A percentile compares a stretch with the other conserved stretches of the same genome.
phyloP scores from a whole-genome alignment of 1,140 invertebrate species.

The Stenopsyche tienmushanensis region DNA sequence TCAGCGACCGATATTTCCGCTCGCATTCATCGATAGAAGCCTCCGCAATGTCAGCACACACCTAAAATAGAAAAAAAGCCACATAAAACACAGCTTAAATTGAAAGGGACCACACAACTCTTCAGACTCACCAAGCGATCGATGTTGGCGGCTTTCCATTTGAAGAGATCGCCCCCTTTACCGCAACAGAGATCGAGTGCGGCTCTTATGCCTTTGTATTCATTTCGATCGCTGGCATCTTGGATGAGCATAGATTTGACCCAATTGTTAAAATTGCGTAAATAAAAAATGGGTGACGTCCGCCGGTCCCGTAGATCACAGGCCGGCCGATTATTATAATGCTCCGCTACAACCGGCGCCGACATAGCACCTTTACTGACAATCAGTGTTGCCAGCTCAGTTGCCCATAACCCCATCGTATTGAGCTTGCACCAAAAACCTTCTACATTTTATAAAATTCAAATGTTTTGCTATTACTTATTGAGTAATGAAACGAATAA shows the following conservation, averaged over 20 bases:
- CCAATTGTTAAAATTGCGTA: constrained; percentile 99
- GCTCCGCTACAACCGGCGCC: constrained; percentile 70
- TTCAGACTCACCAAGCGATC: too few relatives aligned
- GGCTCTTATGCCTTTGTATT: constrained; percentile 58
- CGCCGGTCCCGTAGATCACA: constrained; percentile 75
- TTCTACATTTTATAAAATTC: too few relatives aligned
- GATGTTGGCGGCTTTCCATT: too few relatives aligned
- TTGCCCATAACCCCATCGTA: too few relatives aligned
- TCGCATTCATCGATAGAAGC: constrained; percentile 87
- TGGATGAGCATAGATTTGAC: constrained; percentile 92
- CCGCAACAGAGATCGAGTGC: constrained; percentile 83
- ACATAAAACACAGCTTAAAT: too few relatives aligned
- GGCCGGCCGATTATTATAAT: constrained; percentile 85
- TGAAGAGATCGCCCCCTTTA: constrained; percentile 95
- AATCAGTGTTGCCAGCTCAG: not conserved
- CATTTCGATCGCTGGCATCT: constrained; percentile 62
- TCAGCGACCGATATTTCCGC: constrained; percentile 51
- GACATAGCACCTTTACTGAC: constrained; percentile 47
- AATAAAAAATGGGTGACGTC: constrained; percentile 86
- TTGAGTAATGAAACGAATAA: too few relatives aligned
- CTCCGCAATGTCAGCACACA: constrained; percentile 91
- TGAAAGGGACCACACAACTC: too few relatives aligned
- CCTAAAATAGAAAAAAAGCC: too few relatives aligned
- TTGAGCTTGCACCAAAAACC: too few relatives aligned
- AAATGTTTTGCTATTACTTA: too few relatives aligned